phyloP scores from a whole-genome alignment of 2,113 vertebrate species.

The Apeltes quadracus region DNA sequence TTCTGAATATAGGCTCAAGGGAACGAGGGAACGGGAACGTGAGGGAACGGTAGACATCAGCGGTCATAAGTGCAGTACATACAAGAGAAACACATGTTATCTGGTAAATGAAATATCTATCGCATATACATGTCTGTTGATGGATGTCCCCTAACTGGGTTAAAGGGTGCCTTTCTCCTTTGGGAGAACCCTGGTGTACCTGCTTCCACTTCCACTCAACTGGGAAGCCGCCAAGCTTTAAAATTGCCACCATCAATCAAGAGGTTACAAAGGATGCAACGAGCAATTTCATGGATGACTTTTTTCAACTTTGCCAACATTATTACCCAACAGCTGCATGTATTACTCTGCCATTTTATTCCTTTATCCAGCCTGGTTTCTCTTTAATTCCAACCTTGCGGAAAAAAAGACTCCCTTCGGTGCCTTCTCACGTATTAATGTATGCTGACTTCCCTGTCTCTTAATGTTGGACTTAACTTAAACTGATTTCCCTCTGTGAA shows the following conservation, averaged over 20 bases:
- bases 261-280: conserved; percentile 71
- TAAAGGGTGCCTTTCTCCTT: conserved; percentile 51
- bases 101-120: neutral
- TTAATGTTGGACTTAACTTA: conserved; percentile 46
- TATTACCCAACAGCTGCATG: conserved; percentile 61
- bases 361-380: conserved; percentile 4
- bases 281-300: conserved; percentile 73
- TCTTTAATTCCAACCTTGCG: conserved; percentile 27
- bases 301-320: conserved; percentile 69
- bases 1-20: neutral
- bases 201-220: conserved; percentile 60
- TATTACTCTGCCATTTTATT: conserved; percentile 39
- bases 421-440: conserved; percentile 45
- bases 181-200: conserved; percentile 46
- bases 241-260: conserved; percentile 81
- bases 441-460: conserved; percentile 36
- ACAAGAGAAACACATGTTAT: neutral
- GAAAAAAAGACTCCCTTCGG: conserved; percentile 37
- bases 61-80: neutral
- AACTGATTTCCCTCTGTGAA: conserved; percentile 31
- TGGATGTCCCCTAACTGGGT: conserved; percentile 50
- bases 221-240: conserved; percentile 68
- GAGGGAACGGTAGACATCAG: neutral
- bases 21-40: no score
- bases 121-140: conserved; percentile 23